These are phyloP conservation scores for Halichondria panicea DNA, from an alignment of 37 sponge, comb jelly and placozoan genomes.

Conservation along the genomic window DNA sequence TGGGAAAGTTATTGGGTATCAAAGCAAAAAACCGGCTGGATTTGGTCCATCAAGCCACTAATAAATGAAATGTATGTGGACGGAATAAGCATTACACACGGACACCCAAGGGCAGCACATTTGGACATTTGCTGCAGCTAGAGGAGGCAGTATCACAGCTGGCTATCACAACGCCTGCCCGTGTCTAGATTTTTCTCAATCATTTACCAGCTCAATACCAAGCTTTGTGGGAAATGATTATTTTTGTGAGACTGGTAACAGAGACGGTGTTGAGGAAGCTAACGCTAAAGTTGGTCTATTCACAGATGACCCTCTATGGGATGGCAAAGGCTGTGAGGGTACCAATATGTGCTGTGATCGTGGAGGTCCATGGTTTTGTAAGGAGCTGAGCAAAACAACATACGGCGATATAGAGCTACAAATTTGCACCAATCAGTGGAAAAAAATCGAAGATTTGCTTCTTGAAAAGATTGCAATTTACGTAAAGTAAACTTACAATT, in stretches of 20 bases:
- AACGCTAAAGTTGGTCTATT: no score
- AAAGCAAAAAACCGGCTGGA: no score
- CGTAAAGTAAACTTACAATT: no score
- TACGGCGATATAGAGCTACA: neutral
- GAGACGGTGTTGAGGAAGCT: neutral
- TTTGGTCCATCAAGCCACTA: no score
- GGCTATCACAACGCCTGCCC: neutral
- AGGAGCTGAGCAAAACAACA: neutral
- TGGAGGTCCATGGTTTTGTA: constrained; percentile 4
- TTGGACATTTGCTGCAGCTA: neutral
- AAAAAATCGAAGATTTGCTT: neutral
- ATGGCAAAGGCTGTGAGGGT: neutral
- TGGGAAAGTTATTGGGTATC: no score
- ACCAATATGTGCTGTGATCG: neutral
- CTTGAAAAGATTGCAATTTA: no score
- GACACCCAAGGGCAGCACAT: no score
- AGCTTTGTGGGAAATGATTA: no score
- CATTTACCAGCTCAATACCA: no score
- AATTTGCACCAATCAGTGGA: neutral
- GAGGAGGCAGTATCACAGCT: neutral
- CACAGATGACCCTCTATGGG: no score
- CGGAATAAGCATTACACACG: no score
- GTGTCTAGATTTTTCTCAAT: neutral
- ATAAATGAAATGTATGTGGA: no score
- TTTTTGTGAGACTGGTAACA: neutral